Base-by-base conservation (phyloP, 2,113 vertebrate genomes). In the Empidonax traillii region DNA sequence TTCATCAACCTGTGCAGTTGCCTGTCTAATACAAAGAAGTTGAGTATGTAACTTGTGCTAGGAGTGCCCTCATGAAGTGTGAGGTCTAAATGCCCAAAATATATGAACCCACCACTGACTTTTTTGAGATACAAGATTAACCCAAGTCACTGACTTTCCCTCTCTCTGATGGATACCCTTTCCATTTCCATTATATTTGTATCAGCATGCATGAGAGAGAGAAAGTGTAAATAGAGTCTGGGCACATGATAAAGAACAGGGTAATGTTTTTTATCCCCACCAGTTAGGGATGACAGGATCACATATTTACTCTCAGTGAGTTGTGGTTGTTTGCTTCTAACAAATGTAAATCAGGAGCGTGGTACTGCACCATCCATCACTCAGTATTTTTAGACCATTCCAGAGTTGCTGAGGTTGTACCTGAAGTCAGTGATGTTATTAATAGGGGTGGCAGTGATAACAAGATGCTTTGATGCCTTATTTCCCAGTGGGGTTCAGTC, bases 261-360 rank as follows among this genome's bases (percentile, higher is more conserved):
- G 56, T 66, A 93, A 81, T 89, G 89, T 91, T 96, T 96, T 94
- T 96, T 96, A 91, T 96, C 88, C 69, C 81, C 56, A 87, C 82
- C 82, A 93, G 51, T 91, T 88, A 94, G 72, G 78, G 56, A 80
- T 94, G 93, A 94, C 92, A 95, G 80, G 74, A 77, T 65, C 75
- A 73, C 94, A 67, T 95, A 76, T 94, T 95, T 96, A 90, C 72
- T 91, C 53, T 79, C 58, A 59, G 39, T 47, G 67, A 91, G 31
- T 56, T 92, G 74, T 68, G 73, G 91, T 83, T 86, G 65, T 94
- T 96, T 88, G 53, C 71, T 89, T 94, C 69, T 85, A 87, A 80
- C 73, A 93, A 85, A 93, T 89, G 84, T 93, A 94, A 94, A 97
- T 96, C 65, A 92, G 74, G 47, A 85, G 41, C 10, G 2, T 73